Evolutionary conservation across 2,113 vertebrate genomes (phyloP), one percentile per base, ranked within the genome.

Genomic region (Anser brachyrhynchus): DNA sequence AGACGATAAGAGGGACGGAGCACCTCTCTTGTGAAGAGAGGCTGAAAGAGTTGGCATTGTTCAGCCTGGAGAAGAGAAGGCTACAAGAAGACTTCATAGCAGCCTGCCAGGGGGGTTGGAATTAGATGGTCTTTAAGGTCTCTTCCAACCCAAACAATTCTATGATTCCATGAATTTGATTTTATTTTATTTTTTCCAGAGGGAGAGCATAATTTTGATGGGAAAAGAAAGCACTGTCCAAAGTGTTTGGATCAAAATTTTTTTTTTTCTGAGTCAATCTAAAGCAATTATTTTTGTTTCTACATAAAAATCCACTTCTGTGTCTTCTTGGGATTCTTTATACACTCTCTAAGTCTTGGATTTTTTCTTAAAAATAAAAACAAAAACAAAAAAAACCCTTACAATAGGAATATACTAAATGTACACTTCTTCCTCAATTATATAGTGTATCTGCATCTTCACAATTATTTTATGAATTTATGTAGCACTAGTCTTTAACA

Each of bases 371-470:
- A 65, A 94, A 82, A 49, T 8, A 49, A 46, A 20, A 20, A 20
- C 7, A 44, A 8, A 46, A 43, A 5, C 13, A 43, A 43, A 43
- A 43, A 44, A 44, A 17, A 17, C 10, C 39, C 46, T 49, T 62
- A 22, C n/a, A 0, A 23, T 7, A 88, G 51, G 55, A 86, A 71
- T n/a, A 54, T 0, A 2, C 0, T 26, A 31, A 44, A 35, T 70
- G 71, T 61, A 29, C 13, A 17, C 3, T 2, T 37, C 41, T 17
- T 41, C 10, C 5, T 92, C 20, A 55, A 22, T 74, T 25, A 41
- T 73, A 46, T 17, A 52, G 22, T 70, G 69, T 43, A 88, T 94
- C 43, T 84, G 6, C 12, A 55, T 77, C 43, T 84, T 72, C 5
- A 6, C 28, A 61, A 65, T 85, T 82, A 70, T 75, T 95, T 84